phyloP scores from a whole-genome alignment of 2,888 invertebrate species.

The Eupithecia exiguata region DNA sequence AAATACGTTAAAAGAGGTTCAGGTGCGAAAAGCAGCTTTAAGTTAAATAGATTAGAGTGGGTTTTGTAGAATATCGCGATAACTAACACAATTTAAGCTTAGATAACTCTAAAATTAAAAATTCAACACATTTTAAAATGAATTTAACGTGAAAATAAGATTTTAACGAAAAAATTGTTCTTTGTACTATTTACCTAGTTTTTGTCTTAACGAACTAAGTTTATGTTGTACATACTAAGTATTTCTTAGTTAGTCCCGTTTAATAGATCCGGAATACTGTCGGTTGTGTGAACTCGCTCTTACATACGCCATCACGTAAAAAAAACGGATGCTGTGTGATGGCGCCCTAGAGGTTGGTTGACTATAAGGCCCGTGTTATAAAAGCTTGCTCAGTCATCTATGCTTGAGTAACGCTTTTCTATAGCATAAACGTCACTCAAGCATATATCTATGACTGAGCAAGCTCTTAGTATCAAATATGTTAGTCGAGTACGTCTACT shows the following conservation, averaged over 20 bases:
- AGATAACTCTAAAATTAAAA: conserved; percentile 35
- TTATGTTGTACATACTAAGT: background rate
- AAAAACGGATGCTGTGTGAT: too few species aligned
- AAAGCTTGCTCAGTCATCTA: too few species aligned
- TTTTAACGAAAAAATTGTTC: background rate
- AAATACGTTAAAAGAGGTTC: conserved; percentile 77
- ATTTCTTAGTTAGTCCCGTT: background rate
- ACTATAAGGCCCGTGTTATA: too few species aligned
- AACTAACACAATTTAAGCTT: conserved; percentile 47
- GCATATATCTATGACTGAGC: too few species aligned
- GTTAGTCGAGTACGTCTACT: too few species aligned
- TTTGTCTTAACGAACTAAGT: background rate
- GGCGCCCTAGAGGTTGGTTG: too few species aligned
- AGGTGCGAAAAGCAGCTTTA: conserved; percentile 77
- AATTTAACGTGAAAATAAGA: conserved; percentile 7
- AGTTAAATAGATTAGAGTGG: conserved; percentile 75
- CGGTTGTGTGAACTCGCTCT: too few species aligned
- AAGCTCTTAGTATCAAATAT: too few species aligned
- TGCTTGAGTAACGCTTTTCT: too few species aligned
- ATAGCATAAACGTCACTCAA: too few species aligned
- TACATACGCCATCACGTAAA: too few species aligned
- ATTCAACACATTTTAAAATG: conserved; percentile 19
- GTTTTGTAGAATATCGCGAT: conserved; percentile 48
- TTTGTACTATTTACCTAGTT: background rate
- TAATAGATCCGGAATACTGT: too few species aligned